Evolutionary conservation across 2,113 vertebrate genomes (phyloP).

Genomic region (Cromileptes altivelis): DNA sequence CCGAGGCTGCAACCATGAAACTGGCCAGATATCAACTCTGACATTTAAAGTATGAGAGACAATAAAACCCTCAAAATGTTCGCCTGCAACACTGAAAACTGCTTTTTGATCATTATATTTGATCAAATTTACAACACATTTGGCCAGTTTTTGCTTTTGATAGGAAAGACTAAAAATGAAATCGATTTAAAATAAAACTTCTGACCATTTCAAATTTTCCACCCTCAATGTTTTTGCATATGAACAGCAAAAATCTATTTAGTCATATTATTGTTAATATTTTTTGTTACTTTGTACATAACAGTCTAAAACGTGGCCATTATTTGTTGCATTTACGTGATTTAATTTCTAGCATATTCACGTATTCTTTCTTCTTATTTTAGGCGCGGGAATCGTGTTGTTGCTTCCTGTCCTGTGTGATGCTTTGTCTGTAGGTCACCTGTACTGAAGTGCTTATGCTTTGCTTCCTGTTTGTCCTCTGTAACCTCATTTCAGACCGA

Average conservation of each 20-base stretch:
- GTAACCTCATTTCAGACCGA: slow-evolving; percentile 10
- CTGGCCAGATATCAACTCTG: background rate
- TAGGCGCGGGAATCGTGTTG: too few relatives aligned
- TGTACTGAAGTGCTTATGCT: background rate
- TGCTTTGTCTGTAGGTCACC: background rate
- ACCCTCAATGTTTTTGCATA: background rate
- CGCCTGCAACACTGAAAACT: background rate
- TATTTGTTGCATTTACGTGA: background rate
- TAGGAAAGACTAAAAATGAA: background rate
- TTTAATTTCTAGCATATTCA: background rate
- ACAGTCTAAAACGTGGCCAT: background rate
- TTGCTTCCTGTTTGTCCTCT: slow-evolving; percentile 31
- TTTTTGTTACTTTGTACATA: background rate
- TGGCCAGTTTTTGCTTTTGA: background rate
- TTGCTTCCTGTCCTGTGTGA: background rate
- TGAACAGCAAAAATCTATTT: background rate
- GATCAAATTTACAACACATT: background rate
- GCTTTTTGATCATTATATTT: too few relatives aligned
- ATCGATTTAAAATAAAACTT: too few relatives aligned
- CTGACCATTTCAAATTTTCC: too few relatives aligned
- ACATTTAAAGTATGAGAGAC: background rate
- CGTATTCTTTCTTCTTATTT: background rate
- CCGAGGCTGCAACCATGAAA: background rate
- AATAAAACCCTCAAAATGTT: background rate
- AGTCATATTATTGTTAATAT: background rate